phyloP scores from a whole-genome alignment of 2,888 invertebrate genomes.

The Hedychridium roseum region DNA sequence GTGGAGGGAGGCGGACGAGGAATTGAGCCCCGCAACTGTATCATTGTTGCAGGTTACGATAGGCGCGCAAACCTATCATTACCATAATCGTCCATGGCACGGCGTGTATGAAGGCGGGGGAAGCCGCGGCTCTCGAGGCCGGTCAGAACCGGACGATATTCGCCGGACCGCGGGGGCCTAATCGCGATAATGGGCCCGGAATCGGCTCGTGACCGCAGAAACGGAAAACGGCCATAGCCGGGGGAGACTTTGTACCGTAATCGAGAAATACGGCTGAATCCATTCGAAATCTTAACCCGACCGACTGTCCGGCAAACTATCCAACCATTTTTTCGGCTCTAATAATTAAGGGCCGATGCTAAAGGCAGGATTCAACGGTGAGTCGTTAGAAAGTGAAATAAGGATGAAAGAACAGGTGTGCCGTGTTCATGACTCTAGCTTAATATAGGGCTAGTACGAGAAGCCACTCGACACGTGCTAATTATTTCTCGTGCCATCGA shows the following conservation, averaged over 20 bases:
- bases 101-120: conserved; percentile 37
- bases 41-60: conserved; percentile 57
- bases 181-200: conserved; percentile 60
- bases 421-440: conserved; percentile 10
- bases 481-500: conserved; percentile 20
- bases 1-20: conserved; percentile 6
- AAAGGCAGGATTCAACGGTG: neutral
- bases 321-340: too few species aligned
- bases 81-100: conserved; percentile 55
- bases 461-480: conserved; percentile 21
- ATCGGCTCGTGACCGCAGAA: conserved; percentile 61
- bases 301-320: too few species aligned
- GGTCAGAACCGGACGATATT: conserved; percentile 18
- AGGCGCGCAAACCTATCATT: conserved; percentile 58
- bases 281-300: too few species aligned
- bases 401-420: conserved; percentile 10
- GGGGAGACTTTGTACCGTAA: too few species aligned
- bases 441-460: conserved; percentile 9
- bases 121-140: conserved; percentile 21
- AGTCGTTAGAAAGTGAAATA: conserved; percentile 11
- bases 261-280: too few species aligned
- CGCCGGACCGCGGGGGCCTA: conserved; percentile 47
- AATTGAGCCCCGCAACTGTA: conserved; percentile 48
- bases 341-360: neutral
- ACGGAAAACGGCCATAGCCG: conserved; percentile 48